Base-by-base conservation (phyloP, 2,888 invertebrate genomes). In the Heliconius sara region DNA sequence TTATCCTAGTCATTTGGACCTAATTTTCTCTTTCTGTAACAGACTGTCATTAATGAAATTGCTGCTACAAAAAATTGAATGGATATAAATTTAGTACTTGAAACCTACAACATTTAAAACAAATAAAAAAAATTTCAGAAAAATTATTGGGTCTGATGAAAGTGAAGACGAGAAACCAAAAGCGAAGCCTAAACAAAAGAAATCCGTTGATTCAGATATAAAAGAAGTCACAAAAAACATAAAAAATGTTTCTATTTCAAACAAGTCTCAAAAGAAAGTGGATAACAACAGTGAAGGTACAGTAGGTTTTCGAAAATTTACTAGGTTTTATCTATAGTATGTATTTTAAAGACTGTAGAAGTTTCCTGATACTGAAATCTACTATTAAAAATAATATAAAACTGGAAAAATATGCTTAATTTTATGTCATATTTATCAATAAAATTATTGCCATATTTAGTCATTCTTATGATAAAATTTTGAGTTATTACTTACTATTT, bases 201-300 rank as follows among this genome's bases (percentile, higher is more conserved):
- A 96, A 87, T 92, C 93, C 80, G 89, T 93, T 79, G 92, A 95
- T 84, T 92, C 95, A 84, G 93, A 96, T 86, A 89, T 96, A 73
- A 92, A 95, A 81, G 93, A 95, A 85, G 93, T 96, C 87, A 93
- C 95, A 85, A 96, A 96, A 77, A 96, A 94, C 84, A 90, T 96
- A 3, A 96, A 96, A 87, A 96, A 96, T 91, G 89, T 96, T 73
- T 95, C 95, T 83, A 93, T 96, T 78, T 94, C 96, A 79, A 95
- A 94, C 81, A 95, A 96, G 87, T 90, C 92, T 86, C 91, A 92
- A 84, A 96, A 95, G 88, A 95, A 95, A 84, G 93, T 91, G 67
- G 91, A 89, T 81, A 82, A 83, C 66, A 91, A 88, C 82, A 94
- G 92, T 89, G 93, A 91, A 85, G 93, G 94, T 93, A n/a, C 25